Conservation (phyloP, 2,888 invertebrate species). For the Aporophyla nigra region DNA sequence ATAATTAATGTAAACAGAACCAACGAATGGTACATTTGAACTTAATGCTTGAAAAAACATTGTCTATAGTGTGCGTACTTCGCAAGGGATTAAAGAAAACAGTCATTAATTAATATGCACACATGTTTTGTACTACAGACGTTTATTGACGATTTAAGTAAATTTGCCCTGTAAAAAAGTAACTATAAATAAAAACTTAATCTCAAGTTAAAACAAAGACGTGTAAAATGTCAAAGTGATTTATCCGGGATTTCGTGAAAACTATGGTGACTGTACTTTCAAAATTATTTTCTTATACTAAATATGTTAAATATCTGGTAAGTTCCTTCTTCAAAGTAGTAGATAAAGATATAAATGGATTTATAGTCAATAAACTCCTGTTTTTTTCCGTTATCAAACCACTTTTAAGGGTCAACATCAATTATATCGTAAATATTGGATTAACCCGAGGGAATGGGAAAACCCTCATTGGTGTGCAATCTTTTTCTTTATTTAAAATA, state of each 20-base stretch:
- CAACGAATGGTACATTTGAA: conserved; percentile 15
- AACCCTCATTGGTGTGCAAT: conserved; percentile 1
- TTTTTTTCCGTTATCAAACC: not conserved
- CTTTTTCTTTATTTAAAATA: not conserved
- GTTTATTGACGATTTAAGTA: conserved; percentile 60
- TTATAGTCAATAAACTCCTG: not conserved
- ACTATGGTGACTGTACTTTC: conserved; percentile 57
- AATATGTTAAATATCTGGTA: not conserved
- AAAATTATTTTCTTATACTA: not conserved
- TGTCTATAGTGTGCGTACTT: not conserved
- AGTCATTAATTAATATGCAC: conserved; percentile 52
- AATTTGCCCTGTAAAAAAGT: conserved; percentile 56
- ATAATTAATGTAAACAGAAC: not conserved
- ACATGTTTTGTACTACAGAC: conserved; percentile 46
- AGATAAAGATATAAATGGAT: not conserved
- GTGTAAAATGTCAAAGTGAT: conserved; percentile 75
- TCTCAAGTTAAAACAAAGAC: conserved; percentile 67
- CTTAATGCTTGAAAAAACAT: conserved; percentile 24
- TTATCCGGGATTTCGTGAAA: conserved; percentile 67
- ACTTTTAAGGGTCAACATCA: conserved; percentile 12
- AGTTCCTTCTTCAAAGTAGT: not conserved
- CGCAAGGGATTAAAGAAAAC: conserved; percentile 38
- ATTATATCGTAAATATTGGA: not conserved
- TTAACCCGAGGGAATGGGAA: not conserved
- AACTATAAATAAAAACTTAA: conserved; percentile 61